phyloP scores from a whole-genome alignment of 2,888 invertebrate genomes.

The Apotomis turbidana region DNA sequence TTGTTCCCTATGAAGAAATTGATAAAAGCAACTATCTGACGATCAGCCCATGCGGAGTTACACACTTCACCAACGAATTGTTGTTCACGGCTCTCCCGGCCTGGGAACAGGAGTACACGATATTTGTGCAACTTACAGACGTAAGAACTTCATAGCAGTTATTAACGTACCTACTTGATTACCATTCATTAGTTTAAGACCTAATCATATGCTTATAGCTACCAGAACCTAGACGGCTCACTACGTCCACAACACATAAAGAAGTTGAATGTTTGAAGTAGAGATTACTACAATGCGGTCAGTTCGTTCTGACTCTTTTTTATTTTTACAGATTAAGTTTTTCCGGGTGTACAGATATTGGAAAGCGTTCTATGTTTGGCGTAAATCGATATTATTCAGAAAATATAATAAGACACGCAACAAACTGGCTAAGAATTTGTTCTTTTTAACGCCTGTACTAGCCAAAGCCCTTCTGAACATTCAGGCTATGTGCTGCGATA shows the following conservation, averaged over 20 bases:
- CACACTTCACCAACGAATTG: slow-evolving; percentile 90
- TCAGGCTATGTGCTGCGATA: slow-evolving; percentile 86
- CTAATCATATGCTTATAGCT: too few species aligned
- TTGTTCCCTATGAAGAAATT: slow-evolving; percentile 88
- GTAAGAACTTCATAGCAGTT: slow-evolving; percentile 62
- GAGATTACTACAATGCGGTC: too few species aligned
- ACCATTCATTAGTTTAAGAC: too few species aligned
- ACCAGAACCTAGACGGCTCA: too few species aligned
- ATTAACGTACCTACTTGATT: too few species aligned
- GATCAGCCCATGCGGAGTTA: slow-evolving; percentile 91
- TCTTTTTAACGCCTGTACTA: slow-evolving; percentile 88
- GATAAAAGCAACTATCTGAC: slow-evolving; percentile 90
- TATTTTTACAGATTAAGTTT: slow-evolving; percentile 82
- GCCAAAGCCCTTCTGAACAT: slow-evolving; percentile 88
- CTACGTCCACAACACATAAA: too few species aligned
- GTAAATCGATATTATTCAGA: slow-evolving; percentile 87
- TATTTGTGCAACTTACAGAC: slow-evolving; percentile 90
- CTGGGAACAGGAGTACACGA: slow-evolving; percentile 93
- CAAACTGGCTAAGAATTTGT: slow-evolving; percentile 87
- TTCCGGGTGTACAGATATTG: slow-evolving; percentile 88
- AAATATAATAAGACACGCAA: slow-evolving; percentile 86
- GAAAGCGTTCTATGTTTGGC: slow-evolving; percentile 93
- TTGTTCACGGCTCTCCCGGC: slow-evolving; percentile 89
- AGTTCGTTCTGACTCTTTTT: too few species aligned
- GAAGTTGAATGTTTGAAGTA: too few species aligned